Base-by-base conservation (phyloP, 1,140 invertebrate genomes). In the Campoletis sonorensis region DNA sequence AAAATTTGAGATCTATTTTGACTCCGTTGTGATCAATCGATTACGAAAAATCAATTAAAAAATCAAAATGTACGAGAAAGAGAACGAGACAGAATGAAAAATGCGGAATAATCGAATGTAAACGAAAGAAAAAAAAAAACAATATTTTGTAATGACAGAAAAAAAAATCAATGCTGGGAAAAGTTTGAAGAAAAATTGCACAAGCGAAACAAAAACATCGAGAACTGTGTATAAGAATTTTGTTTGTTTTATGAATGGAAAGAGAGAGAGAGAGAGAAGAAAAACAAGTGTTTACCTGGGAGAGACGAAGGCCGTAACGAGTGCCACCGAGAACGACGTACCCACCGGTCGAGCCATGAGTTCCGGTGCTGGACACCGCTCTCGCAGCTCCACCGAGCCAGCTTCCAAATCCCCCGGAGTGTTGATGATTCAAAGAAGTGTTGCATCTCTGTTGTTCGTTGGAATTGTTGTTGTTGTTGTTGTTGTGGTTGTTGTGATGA, bases 311-410 rank as follows among this genome's bases (percentile, higher is more conserved):
- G 54, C 90, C 90, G 78, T 91, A 91, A 87, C 88, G 88, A 75
- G 90, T 90, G 72, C 89, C 89, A 83, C 90, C 90, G 18, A 91
- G 84, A 75, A 91, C 87, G 73, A 91, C 89, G 76, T 91, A 91
- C 73, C 88, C 89, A 80, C 84, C 76, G 54, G 58, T 83, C 27
- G 84, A 85, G 68, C 83, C 85, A 64, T 70, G 67, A 33, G 76
- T 87, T 76, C 88, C 88, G 72, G 87, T 90, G 85, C 88, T 87
- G 73, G 76, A 67, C 15, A 78, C 76, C 11, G 89, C 85, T 79
- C 87, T 88, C 37, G 89, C 87, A 23, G 89, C 87, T 21, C 87
- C 89, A 33, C 89, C 87, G 49, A 90, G 85, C 90, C 90, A 91
- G 83, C 87, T 88, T 81, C 87, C 88, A 54, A 89, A 87, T 71